Base-by-base conservation (phyloP, 2,797 vertebrate genomes). In the Sebastes itinus region DNA sequence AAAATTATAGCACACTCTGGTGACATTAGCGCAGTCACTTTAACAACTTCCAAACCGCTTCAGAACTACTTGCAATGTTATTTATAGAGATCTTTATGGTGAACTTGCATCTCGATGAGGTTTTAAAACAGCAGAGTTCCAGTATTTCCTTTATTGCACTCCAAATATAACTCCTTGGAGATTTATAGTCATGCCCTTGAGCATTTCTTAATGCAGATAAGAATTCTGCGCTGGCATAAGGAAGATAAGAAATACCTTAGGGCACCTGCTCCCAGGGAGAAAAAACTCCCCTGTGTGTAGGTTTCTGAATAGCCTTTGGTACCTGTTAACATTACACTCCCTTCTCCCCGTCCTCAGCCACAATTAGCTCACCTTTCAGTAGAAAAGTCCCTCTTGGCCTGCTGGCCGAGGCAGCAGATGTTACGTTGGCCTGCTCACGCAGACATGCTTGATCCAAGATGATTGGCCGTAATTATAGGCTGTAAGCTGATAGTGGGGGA, bases 401-500 rank as follows among this genome's bases (percentile, higher is more conserved):
- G 79, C 67, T 42, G 81, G 89, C 76, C 78, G 2, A 78, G 80
- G 90, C 90, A 94, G 92, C 96, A 96, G 95, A 95, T 96, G 95
- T 94, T 94, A 85, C 66, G 66, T 89, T 91, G 91, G 90, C 82
- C 93, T 33, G 90, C 87, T 94, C 94, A 91, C 80, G 91, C 93
- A 93, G 93, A 94, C 93, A 83, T 89, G 89, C 93, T 95, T 94
- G 94, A 95, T 95, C 94, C 94, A 84, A 86, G 88, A 94, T 95
- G 95, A 95, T 95, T 95, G 94, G 94, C 92, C 81, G 83, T 97
- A 96, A 96, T 97, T 96, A 95, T 84, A 84, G 88, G 89, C 93
- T 95, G 96, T 91, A 96, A 97, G 83, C 89, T 88, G 95, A 96
- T 96, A 96, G 93, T 87, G 83, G 76, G 88, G 88, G 93, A 89